Conservation (phyloP, 2,113 vertebrate genomes). For the Microtus pennsylvanicus region DNA sequence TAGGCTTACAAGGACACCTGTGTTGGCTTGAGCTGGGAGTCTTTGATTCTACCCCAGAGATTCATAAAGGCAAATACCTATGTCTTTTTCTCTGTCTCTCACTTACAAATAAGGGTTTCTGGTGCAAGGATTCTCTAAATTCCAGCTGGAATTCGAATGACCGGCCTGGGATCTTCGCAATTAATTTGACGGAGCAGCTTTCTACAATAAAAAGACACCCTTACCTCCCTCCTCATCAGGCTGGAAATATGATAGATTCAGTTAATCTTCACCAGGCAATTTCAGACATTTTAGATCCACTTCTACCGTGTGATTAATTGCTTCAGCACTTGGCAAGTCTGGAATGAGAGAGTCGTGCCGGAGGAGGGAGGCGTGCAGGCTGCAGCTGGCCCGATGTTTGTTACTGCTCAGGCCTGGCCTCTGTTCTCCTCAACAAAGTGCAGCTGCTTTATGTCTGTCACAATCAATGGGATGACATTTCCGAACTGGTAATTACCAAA, state of each 20-base stretch:
- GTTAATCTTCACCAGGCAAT: slow-evolving; percentile 85
- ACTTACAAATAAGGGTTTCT: slow-evolving; percentile 64
- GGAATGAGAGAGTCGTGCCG: slow-evolving; percentile 79
- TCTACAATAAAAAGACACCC: slow-evolving; percentile 55
- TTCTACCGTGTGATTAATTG: slow-evolving; percentile 87
- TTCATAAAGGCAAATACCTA: slow-evolving; percentile 23
- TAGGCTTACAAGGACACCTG: slow-evolving; percentile 40
- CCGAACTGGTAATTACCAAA: slow-evolving; percentile 85
- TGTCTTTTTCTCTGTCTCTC: slow-evolving; percentile 22
- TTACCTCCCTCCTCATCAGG: slow-evolving; percentile 69
- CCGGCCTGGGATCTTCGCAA: slow-evolving; percentile 74
- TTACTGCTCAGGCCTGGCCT: slow-evolving; percentile 79
- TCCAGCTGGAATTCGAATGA: slow-evolving; percentile 54
- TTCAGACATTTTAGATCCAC: slow-evolving; percentile 86
- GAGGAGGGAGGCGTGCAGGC: slow-evolving; percentile 83
- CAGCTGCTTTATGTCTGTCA: slow-evolving; percentile 87
- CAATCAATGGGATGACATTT: slow-evolving; percentile 85
- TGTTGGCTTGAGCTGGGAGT: background rate
- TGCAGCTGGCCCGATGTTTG: slow-evolving; percentile 86
- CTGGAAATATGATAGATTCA: slow-evolving; percentile 83
- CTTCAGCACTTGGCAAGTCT: slow-evolving; percentile 86
- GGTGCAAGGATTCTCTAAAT: slow-evolving; percentile 66
- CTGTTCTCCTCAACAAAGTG: slow-evolving; percentile 72
- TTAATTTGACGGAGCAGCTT: slow-evolving; percentile 70
- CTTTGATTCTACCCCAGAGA: slow-evolving; percentile 46